Percentiles rank a stretch among this genome's conserved stretches.
phyloP scores from a whole-genome alignment of 2,888 invertebrate species.

The Pyrrhia umbra region DNA sequence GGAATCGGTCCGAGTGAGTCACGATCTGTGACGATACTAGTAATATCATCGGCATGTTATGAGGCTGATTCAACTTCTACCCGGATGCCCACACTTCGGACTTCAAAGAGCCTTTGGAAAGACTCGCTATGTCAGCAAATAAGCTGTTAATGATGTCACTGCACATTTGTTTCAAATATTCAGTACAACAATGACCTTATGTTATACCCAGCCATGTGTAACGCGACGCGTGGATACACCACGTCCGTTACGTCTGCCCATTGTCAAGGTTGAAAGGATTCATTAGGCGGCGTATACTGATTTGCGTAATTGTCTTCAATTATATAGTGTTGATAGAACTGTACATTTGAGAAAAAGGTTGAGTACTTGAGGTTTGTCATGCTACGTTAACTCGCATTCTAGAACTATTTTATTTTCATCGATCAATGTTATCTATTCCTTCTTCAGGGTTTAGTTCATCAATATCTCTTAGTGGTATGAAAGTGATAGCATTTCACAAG shows the following conservation, averaged over 20 bases:
- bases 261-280: conserved; percentile 69
- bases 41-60: background rate
- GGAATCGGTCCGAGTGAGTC: background rate
- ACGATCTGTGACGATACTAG: background rate
- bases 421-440: too few relatives aligned
- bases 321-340: conserved; percentile 40
- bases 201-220: conserved; percentile 58
- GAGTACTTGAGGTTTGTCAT: background rate
- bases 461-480: too few relatives aligned
- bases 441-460: too few relatives aligned
- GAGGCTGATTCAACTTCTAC: background rate
- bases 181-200: conserved; percentile 60
- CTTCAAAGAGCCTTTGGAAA: background rate
- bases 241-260: conserved; percentile 64
- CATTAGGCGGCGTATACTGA: conserved; percentile 51
- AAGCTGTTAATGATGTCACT: conserved; percentile 31
- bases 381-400: background rate
- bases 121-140: background rate
- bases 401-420: background rate
- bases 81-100: background rate
- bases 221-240: conserved; percentile 60
- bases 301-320: conserved; percentile 44
- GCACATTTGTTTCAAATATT: conserved; percentile 27
- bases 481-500: too few relatives aligned
- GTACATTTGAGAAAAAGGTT: conserved; percentile 33